Conservation (phyloP, 2,888 invertebrate genomes). For the Leucoptera coffeella region DNA sequence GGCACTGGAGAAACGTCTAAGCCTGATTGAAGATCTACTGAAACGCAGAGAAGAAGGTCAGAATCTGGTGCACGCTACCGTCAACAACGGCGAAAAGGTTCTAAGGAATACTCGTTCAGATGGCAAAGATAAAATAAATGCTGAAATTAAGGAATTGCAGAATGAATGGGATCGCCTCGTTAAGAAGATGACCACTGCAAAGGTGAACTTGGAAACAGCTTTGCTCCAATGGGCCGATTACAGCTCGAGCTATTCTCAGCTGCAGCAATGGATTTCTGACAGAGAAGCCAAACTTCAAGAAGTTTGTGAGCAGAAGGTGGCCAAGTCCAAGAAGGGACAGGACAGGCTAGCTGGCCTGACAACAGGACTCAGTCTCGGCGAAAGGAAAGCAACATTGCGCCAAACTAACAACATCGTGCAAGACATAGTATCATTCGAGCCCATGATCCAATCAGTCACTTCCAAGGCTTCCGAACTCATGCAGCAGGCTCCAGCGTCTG, state of each 20-base stretch:
- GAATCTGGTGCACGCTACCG: constrained; percentile 76
- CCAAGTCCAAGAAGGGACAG: constrained; percentile 71
- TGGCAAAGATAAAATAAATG: constrained; percentile 80
- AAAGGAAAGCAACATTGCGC: constrained; percentile 81
- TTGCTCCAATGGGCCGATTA: constrained; percentile 94
- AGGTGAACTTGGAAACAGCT: constrained; percentile 85
- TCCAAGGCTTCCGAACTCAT: constrained; percentile 89
- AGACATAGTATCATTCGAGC: constrained; percentile 94
- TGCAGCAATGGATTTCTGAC: constrained; percentile 92
- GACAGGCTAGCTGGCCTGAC: constrained; percentile 63
- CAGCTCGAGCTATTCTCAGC: constrained; percentile 85
- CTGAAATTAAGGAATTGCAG: constrained; percentile 83
- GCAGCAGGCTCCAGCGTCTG: constrained; percentile 85
- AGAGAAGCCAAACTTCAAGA: constrained; percentile 88
- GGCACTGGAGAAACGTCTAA: constrained; percentile 71
- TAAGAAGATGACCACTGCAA: constrained; percentile 86
- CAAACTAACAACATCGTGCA: constrained; percentile 93
- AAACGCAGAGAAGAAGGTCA: constrained; percentile 82
- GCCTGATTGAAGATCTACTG: constrained; percentile 73
- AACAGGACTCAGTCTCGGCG: constrained; percentile 71
- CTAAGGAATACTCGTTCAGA: constrained; percentile 82
- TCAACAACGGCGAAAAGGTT: constrained; percentile 87
- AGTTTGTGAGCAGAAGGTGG: constrained; percentile 79
- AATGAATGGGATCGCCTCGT: constrained; percentile 88
- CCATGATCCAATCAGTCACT: constrained; percentile 93